Base-by-base conservation (phyloP, 2,797 vertebrate species). In the Ptychadena robeensis region DNA sequence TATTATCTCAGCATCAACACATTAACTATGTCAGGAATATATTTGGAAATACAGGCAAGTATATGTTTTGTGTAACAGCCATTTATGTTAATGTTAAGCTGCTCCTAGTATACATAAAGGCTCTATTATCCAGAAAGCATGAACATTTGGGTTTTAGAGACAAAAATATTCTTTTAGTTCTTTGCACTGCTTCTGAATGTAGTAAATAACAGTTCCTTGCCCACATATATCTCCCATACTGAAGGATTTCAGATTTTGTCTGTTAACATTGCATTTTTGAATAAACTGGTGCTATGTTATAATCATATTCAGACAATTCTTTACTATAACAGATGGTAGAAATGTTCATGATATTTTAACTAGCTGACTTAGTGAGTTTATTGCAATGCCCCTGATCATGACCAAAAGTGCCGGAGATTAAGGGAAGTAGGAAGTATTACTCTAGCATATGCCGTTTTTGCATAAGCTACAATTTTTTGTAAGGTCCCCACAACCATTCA, bases 1-100 rank as follows among this genome's bases (percentile, higher is more conserved):
- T 70, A 84, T 40, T 38, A 84, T 80, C 57, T 63, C 5, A 80
- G 73, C 63, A 75, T 53, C 27, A 40, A 37, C 71, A 75, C 69
- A 74, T 69, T 74, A 74, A 63, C 68, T 30, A 66, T 61, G 38
- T 35, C 37, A 66, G 28, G 14, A 27, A 64, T 77, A 77, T 48
- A 67, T 31, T 34, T 22, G 32, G 61, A 38, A 73, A 64, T 34
- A 40, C 34, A 73, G 59, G 69, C 44, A 73, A 80, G 28, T 67
- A 53, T 34, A 77, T 77, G 63, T 66, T 67, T 22, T 44, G 34
- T 53, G 11, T 67, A 37, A 12, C 28, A 12, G 28, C 28, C 32
- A 67, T 77, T 67, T 67, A 67, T 77, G 27, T 67, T 30, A 48
- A 63, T 34, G 63, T 40, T n/a, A 32, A 77, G 67, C 63, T 53